These are phyloP conservation scores for Diarsia brunnea DNA, from an alignment of 2,888 invertebrate genomes.

Conservation along the genomic window DNA sequence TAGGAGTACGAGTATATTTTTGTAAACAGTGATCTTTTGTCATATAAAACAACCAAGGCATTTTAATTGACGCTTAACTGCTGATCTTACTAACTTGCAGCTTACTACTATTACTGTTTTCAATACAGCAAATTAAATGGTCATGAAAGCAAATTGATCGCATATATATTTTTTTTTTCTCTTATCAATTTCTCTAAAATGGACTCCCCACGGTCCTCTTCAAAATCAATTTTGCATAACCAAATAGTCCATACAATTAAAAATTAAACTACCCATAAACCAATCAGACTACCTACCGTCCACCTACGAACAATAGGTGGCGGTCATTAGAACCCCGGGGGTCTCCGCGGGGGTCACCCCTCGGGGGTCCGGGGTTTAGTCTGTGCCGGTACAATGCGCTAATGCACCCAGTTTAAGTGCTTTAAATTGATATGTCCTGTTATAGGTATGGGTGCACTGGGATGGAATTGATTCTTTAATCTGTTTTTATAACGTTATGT, in stretches of 20 bases:
- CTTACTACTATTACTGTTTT: background rate
- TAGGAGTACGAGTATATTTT: background rate
- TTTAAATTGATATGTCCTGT: conserved; percentile 65
- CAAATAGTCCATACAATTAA: conserved; percentile 42
- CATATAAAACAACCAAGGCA: background rate
- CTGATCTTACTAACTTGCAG: background rate
- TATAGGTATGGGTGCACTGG: conserved; percentile 22
- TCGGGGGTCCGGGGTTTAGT: conserved; percentile 53
- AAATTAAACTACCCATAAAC: conserved; percentile 45
- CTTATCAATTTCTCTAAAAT: conserved; percentile 7
- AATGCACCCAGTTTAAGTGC: conserved; percentile 66
- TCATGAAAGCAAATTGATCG: background rate
- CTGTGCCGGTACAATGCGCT: conserved; percentile 61
- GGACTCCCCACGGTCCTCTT: conserved; percentile 21
- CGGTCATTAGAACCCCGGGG: conserved; percentile 66
- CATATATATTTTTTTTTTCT: background rate
- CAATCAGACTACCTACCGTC: conserved; percentile 56
- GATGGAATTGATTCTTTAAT: conserved; percentile 25
- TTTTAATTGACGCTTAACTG: background rate
- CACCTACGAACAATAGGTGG: conserved; percentile 66
- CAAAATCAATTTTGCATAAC: conserved; percentile 7
- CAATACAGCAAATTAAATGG: background rate
- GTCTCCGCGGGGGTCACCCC: conserved; percentile 55
- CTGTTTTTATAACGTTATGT: background rate
- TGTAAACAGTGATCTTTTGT: background rate